Evolutionary conservation across 2,113 vertebrate genomes (phyloP).

Genomic region (Colossoma macropomum): DNA sequence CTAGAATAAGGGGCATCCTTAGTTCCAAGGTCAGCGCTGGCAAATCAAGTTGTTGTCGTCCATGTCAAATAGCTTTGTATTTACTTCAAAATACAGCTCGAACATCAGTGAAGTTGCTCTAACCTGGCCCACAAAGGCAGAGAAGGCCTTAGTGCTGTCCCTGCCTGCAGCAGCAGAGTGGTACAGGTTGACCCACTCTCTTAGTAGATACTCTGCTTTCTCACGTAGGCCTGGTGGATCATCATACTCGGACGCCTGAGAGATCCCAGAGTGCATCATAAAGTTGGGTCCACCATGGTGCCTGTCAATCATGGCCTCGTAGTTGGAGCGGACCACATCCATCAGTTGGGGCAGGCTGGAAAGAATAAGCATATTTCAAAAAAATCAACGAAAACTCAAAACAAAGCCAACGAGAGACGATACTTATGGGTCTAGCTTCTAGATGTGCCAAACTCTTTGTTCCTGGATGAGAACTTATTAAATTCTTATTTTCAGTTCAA

Average conservation of each 20-base stretch:
- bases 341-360: slow-evolving; percentile 94
- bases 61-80: neutral
- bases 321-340: slow-evolving; percentile 98
- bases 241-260: slow-evolving; percentile 97
- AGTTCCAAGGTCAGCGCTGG: no score
- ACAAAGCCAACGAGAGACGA: neutral
- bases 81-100: neutral
- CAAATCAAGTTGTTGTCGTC: no score
- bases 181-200: slow-evolving; percentile 99
- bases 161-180: slow-evolving; percentile 97
- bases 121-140: slow-evolving; percentile 99
- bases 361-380: neutral
- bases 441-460: no score
- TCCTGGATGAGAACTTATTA: no score
- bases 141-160: slow-evolving; percentile 99
- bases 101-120: neutral
- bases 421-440: no score
- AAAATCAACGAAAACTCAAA: neutral
- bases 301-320: slow-evolving; percentile 98
- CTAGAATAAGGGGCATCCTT: no score
- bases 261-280: slow-evolving; percentile 99
- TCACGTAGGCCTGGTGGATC: slow-evolving; percentile 96
- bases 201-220: slow-evolving; percentile 96
- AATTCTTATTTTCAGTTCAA: no score
- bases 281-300: slow-evolving; percentile 98